Conservation (phyloP, 1,140 invertebrate genomes). For the Aphidius ervi region DNA sequence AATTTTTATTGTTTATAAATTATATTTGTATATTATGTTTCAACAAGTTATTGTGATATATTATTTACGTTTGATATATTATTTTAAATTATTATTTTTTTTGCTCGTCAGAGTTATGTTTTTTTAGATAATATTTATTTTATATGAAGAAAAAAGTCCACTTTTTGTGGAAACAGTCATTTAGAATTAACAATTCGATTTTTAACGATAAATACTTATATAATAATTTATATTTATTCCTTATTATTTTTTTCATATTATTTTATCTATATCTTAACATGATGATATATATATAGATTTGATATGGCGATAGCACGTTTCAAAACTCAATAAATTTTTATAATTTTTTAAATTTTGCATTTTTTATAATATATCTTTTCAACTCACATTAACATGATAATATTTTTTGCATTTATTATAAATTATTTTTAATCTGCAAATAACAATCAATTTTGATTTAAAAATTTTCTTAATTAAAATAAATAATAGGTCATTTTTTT, state of each 20-base stretch:
- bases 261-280: slow-evolving; percentile 42
- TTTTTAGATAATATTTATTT: neutral
- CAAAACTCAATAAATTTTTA: slow-evolving; percentile 26
- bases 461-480: slow-evolving; percentile 1
- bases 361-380: too few relatives aligned
- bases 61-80: slow-evolving; percentile 27
- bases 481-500: neutral
- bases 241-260: slow-evolving; percentile 25
- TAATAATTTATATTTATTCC: slow-evolving; percentile 3
- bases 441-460: slow-evolving; percentile 5
- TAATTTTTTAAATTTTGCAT: slow-evolving; percentile 20
- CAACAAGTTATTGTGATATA: slow-evolving; percentile 33
- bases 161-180: slow-evolving; percentile 28
- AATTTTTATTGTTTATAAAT: slow-evolving; percentile 29
- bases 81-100: slow-evolving; percentile 17
- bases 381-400: neutral
- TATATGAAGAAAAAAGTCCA: neutral
- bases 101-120: too few relatives aligned
- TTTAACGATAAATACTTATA: slow-evolving; percentile 35
- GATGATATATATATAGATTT: slow-evolving; percentile 54
- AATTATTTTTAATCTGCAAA: slow-evolving; percentile 3
- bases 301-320: slow-evolving; percentile 49
- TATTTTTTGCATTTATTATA: slow-evolving; percentile 6
- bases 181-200: slow-evolving; percentile 45
- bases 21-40: slow-evolving; percentile 27